Evolutionary conservation across 2,113 vertebrate genomes (phyloP).

Genomic region (Cyanoramphus novaezelandiae): DNA sequence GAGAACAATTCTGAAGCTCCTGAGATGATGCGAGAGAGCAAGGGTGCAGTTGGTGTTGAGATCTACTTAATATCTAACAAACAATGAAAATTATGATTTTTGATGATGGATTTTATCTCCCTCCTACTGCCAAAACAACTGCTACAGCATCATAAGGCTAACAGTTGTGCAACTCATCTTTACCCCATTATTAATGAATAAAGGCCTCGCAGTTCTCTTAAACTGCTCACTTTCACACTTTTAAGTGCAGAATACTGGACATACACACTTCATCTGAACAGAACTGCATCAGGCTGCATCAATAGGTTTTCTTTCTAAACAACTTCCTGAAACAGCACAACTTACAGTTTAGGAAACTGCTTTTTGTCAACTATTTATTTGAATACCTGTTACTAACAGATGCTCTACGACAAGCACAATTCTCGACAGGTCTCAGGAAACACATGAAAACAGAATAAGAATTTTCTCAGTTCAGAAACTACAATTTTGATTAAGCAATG

Average conservation of each 20-base stretch:
- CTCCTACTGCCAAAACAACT: background rate
- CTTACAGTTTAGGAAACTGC: background rate
- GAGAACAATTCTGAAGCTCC: background rate
- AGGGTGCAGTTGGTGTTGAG: background rate
- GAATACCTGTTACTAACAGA: background rate
- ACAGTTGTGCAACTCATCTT: background rate
- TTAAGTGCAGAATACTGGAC: background rate
- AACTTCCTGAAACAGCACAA: background rate
- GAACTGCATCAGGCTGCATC: background rate
- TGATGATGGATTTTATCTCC: background rate
- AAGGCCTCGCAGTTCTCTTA: background rate
- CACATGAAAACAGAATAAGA: background rate
- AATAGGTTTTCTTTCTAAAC: background rate
- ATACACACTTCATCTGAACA: fast-evolving
- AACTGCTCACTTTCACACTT: background rate
- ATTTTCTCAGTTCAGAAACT: background rate
- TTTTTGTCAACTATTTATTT: background rate
- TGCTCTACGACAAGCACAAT: background rate
- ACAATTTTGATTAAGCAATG: background rate
- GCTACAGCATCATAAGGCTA: background rate
- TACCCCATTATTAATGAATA: background rate
- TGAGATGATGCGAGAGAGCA: background rate
- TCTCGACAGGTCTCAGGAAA: background rate
- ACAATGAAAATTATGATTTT: background rate
- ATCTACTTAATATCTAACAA: background rate